Evolutionary conservation across 1,140 invertebrate species (phyloP), one percentile per base, ranked within the genome.

Genomic region (Drosophila rufa): DNA sequence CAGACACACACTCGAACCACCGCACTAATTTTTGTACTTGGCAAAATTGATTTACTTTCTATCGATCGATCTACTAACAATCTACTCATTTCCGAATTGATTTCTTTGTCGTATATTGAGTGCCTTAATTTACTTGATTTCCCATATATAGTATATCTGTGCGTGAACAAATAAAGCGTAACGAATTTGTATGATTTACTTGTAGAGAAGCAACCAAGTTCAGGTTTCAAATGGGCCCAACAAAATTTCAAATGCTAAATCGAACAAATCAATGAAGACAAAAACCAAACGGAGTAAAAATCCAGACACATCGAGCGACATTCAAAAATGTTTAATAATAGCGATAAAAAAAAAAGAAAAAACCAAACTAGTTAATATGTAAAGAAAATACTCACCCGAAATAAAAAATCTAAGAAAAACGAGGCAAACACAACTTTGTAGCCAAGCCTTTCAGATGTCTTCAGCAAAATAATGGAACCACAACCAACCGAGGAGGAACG

Each of bases 151-250:
- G 51, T 83, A 36, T 47, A 46, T 69, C 51, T 80, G 43, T 57
- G 60, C 55, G 45, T 58, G 40, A 62, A 61, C 17, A 56, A 60
- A 73, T 56, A 55, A 48, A 56, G 11, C 61, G 56, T 71, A 57
- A 82, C 66, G 67, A 79, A 64, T 75, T 75, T 79, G 48, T 80
- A 80, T 80, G 73, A 80, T 84, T 80, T 71, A 75, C 64, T 73
- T 80, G 64, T 83, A 61, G 70, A 46, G 46, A 55, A 42, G 67
- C 65, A 80, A 84, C 75, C 70, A 85, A 75, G 70, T 90, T 90
- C 85, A 90, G 85, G 85, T 90, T 90, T 90, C 85, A 90, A 82
- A 82, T 74, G 85, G 85, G 85, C 85, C 85, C 85, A 90, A 84
- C 74, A 64, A 83, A 74, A 74, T 80, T 66, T 74, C 62, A 69